A percentile compares a stretch with the other conserved stretches of the same genome.
These are phyloP conservation scores for Leptinotarsa defecta DNA, from an alignment of 1,140 invertebrate species.

Conservation along the genomic window DNA sequence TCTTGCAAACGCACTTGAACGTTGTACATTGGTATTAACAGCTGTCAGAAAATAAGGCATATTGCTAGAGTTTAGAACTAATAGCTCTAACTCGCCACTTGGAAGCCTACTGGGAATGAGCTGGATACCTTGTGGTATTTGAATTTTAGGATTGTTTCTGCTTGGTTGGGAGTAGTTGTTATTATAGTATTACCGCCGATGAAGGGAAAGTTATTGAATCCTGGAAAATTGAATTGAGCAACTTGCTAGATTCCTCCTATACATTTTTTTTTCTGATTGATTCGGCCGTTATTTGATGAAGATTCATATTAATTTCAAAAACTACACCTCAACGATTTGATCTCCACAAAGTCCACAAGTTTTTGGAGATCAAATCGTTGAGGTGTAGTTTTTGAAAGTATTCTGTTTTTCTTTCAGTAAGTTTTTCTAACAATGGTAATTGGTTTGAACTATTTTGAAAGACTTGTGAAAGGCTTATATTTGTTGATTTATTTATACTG, in stretches of 20 bases:
- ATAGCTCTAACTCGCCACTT: constrained; percentile 66
- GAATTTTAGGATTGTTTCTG: constrained; percentile 43
- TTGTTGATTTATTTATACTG: no score
- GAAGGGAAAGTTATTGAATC: constrained; percentile 39
- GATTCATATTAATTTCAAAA: no score
- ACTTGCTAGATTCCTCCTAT: constrained; percentile 56
- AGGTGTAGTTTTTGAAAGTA: no score
- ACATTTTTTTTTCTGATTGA: no score
- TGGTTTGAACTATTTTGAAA: no score
- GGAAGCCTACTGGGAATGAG: constrained; percentile 68
- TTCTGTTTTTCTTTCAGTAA: no score
- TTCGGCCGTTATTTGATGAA: no score
- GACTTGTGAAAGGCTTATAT: no score
- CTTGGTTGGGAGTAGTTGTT: neutral
- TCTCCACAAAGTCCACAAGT: no score
- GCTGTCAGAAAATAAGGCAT: constrained; percentile 45
- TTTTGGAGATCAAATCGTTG: no score
- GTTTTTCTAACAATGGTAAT: no score
- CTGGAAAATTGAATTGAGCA: constrained; percentile 42
- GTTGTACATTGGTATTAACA: constrained; percentile 17
- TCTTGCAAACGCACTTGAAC: constrained; percentile 52
- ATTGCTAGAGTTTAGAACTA: constrained; percentile 60
- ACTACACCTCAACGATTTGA: no score
- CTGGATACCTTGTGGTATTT: constrained; percentile 61
- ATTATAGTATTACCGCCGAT: constrained; percentile 21